A percentile compares a stretch with the other conserved stretches of the same genome.
Conservation (phyloP, 2,797 vertebrate genomes). For the Aphelocoma californica region DNA sequence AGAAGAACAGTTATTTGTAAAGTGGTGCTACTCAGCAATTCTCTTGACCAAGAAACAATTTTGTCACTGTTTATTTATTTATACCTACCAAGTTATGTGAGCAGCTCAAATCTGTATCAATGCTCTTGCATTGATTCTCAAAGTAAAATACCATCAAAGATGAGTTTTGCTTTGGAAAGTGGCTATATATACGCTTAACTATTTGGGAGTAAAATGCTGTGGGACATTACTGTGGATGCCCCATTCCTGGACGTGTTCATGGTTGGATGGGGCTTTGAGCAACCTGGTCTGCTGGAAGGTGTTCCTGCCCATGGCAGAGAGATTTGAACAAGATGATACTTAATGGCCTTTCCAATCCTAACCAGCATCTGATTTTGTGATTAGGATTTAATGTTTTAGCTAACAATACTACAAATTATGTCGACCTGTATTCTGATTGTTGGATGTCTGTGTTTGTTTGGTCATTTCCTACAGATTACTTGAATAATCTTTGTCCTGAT, state of each 20-base stretch:
- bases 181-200: neutral
- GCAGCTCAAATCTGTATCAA: neutral
- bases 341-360: neutral
- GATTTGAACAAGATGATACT: neutral
- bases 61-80: neutral
- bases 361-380: neutral
- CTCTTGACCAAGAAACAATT: neutral
- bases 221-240: neutral
- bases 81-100: neutral
- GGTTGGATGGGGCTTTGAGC: neutral
- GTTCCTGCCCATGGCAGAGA: neutral
- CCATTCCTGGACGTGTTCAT: neutral
- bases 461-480: conserved; percentile 84
- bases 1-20: neutral
- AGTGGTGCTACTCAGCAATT: neutral
- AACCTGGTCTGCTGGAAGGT: neutral
- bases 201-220: neutral
- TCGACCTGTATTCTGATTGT: neutral
- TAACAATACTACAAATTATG: neutral
- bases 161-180: neutral
- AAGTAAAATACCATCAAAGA: neutral
- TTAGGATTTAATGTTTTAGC: neutral
- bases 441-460: neutral
- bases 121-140: neutral
- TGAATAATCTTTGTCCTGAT: conserved; percentile 94